Percentiles rank a stretch among this genome's conserved stretches.
phyloP scores from a whole-genome alignment of 2,888 invertebrate species.

The Dioctria rufipes region DNA sequence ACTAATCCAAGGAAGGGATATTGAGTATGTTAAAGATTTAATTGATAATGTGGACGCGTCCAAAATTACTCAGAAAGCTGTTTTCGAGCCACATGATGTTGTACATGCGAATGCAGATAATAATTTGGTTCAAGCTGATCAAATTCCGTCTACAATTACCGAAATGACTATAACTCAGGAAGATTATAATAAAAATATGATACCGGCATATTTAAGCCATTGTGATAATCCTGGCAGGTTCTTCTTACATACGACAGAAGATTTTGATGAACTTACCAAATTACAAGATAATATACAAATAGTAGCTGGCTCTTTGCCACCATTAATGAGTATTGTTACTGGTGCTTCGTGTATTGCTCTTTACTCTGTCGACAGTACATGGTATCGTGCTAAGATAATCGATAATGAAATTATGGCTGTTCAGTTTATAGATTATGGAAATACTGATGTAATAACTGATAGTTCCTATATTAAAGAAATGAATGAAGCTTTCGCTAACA shows the following conservation, averaged over 20 bases:
- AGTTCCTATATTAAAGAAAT: conserved; percentile 76
- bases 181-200: conserved; percentile 60
- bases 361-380: conserved; percentile 86
- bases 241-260: conserved; percentile 79
- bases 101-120: neutral
- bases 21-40: conserved; percentile 66
- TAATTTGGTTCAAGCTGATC: neutral
- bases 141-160: neutral
- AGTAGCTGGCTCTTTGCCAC: conserved; percentile 72
- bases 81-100: neutral
- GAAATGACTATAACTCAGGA: conserved; percentile 17
- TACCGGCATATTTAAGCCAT: conserved; percentile 77
- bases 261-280: conserved; percentile 74
- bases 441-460: conserved; percentile 82
- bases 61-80: conserved; percentile 4
- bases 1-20: conserved; percentile 63
- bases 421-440: conserved; percentile 85
- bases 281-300: conserved; percentile 79
- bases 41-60: conserved; percentile 64
- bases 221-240: conserved; percentile 84
- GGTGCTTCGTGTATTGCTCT: conserved; percentile 82
- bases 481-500: conserved; percentile 74
- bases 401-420: conserved; percentile 85
- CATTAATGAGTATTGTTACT: conserved; percentile 75
- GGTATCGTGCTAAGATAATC: conserved; percentile 94